These are phyloP conservation scores for Trissoscelio sp. DNA, from an alignment of 2,888 invertebrate species.

Conservation along the genomic window DNA sequence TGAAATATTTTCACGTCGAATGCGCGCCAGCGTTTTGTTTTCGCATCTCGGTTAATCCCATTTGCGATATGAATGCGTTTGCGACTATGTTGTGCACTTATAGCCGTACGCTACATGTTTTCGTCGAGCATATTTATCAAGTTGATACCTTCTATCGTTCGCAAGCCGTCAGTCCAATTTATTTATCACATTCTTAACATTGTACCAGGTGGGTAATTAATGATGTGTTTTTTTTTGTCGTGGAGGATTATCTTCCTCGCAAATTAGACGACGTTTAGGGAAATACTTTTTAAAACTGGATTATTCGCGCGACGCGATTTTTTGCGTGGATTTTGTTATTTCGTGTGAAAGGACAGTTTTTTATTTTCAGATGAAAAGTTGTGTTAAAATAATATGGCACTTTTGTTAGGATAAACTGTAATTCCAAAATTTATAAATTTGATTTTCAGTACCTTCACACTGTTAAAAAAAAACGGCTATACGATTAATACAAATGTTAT, in stretches of 20 bases:
- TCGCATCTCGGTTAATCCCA: conserved; percentile 61
- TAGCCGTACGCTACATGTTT: conserved; percentile 18
- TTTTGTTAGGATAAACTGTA: too few relatives aligned
- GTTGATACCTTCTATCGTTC: conserved; percentile 40
- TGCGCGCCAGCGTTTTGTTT: conserved; percentile 59
- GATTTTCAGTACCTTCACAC: too few relatives aligned
- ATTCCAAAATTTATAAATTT: too few relatives aligned
- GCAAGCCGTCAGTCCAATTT: conserved; percentile 55
- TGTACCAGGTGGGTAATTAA: conserved; percentile 61
- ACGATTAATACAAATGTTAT: too few relatives aligned
- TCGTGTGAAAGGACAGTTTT: background rate
- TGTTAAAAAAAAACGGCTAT: too few relatives aligned
- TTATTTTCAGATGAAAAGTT: too few relatives aligned
- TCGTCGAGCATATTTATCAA: conserved; percentile 54
- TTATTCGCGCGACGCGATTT: conserved; percentile 7
- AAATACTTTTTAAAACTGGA: conserved; percentile 29
- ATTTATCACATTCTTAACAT: conserved; percentile 57
- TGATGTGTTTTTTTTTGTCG: conserved; percentile 38
- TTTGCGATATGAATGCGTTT: conserved; percentile 45
- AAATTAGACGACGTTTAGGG: conserved; percentile 43
- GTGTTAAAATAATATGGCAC: too few relatives aligned
- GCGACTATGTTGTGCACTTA: conserved; percentile 43
- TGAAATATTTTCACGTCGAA: conserved; percentile 63
- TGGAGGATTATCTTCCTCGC: conserved; percentile 39
- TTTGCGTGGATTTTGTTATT: background rate